A percentile compares a stretch with the other conserved stretches of the same genome.
phyloP scores from a whole-genome alignment of 2,113 vertebrate genomes.

The Sebastes fasciatus region DNA sequence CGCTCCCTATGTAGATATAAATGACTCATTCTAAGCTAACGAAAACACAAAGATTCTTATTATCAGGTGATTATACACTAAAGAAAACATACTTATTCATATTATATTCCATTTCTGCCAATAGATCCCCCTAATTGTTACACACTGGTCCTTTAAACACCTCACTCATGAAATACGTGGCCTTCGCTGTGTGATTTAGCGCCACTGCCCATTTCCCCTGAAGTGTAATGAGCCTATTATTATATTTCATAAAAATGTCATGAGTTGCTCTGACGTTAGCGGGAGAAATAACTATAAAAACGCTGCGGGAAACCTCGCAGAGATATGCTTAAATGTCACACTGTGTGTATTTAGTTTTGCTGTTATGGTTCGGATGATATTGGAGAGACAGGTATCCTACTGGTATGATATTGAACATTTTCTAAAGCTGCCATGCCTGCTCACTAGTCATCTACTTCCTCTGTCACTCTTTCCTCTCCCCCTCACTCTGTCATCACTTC shows the following conservation, averaged over 20 bases:
- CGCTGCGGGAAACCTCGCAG: background rate
- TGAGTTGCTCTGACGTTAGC: background rate
- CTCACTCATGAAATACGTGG: background rate
- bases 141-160: background rate
- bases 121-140: no score
- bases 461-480: constrained; percentile 53
- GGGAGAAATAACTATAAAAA: background rate
- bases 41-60: no score
- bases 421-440: constrained; percentile 22
- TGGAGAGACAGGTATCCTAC: background rate
- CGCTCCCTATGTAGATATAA: no score
- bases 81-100: no score
- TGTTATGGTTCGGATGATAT: background rate
- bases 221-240: constrained; percentile 13
- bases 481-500: constrained; percentile 70
- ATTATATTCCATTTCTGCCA: no score
- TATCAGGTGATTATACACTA: no score
- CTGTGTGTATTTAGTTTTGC: background rate
- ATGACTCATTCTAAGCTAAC: no score
- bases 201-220: background rate
- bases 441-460: constrained; percentile 48
- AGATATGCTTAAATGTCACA: background rate
- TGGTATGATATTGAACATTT: constrained; percentile 7
- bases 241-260: constrained; percentile 7
- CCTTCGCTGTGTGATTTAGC: background rate